Evolutionary conservation across 2,113 vertebrate species (phyloP).

Genomic region (Saccopteryx bilineata): DNA sequence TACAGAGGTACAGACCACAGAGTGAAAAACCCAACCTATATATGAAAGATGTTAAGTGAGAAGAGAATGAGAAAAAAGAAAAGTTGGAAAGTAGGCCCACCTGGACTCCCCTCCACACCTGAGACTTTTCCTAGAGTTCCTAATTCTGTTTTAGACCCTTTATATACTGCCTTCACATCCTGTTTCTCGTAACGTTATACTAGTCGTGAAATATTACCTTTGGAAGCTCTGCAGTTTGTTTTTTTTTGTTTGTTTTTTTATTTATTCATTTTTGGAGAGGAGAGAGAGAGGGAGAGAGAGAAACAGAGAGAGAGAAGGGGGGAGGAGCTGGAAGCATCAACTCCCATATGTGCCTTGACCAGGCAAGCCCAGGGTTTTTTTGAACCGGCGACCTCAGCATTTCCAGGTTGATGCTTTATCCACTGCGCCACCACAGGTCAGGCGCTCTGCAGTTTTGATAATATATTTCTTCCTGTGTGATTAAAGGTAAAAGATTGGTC

Average conservation of each 20-base stretch:
- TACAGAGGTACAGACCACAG: background rate
- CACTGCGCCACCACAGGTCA: too few species aligned
- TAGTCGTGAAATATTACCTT: background rate
- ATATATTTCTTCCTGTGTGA: background rate
- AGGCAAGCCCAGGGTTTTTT: too few species aligned
- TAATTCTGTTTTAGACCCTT: constrained; percentile 20
- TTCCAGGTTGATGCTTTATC: too few species aligned
- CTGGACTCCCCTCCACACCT: too few species aligned
- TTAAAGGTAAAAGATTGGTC: constrained; percentile 14
- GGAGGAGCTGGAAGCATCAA: too few species aligned
- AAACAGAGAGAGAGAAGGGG: too few species aligned
- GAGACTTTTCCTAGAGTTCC: background rate
- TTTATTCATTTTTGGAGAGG: too few species aligned
- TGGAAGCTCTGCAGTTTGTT: constrained; percentile 28
- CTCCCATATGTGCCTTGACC: too few species aligned
- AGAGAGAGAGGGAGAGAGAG: too few species aligned
- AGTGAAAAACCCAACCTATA: background rate
- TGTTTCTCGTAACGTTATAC: background rate
- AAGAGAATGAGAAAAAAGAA: background rate
- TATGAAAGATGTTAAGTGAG: background rate
- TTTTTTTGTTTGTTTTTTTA: too few species aligned
- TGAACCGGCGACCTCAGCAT: too few species aligned
- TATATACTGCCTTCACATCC: background rate
- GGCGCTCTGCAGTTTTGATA: constrained; percentile 33
- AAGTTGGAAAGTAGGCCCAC: background rate